Base-by-base conservation (phyloP, 37 sponge, comb jelly and placozoan genomes). In the Oscarella lobularis region DNA sequence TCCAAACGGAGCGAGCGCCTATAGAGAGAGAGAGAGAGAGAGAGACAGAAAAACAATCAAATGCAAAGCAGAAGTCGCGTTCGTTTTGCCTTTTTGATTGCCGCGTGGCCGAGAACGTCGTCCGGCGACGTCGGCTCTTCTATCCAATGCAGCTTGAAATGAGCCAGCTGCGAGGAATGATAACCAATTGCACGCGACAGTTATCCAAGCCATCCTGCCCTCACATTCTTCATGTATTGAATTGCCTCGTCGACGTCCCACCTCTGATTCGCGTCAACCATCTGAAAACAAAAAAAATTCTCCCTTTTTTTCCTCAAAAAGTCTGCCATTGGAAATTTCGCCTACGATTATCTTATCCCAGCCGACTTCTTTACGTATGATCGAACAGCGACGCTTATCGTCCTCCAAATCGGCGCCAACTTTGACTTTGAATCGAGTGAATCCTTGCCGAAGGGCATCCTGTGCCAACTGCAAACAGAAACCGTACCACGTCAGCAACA, bases 71-170 rank as follows among this genome's bases (percentile, higher is more conserved):
- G n/a, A n/a, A n/a, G n/a, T n/a, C n/a, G n/a, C n/a, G n/a, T n/a
- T n/a, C 60, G 60, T 9, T 9, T 27, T 20, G 20, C 66, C 40
- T 74, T 74, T 5, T 34, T 72, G 31, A 94, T 94, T 5, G 84
- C 76, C 1, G 83, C 76, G 76, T 94, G 90, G 3, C 86, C 95
- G 29, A 82, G 74, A 35, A 94, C 77, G 69, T 94, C 95, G 70
- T 94, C 95, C 4, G 88, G 88, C 2, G 80, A 85, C 3, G 95
- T 94, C 0, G 95, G 95, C 76, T 94, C 95, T 71, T 94, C 95
- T 2, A 94, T 94, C 87, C 87, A 94, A 20, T 83, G 39, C 20
- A 70, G 74, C 27, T 89, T 84, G 73, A 73, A 87, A 65, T 80
- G 36, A 3, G 87, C 78, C 35, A 94, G 84, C 38, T 77, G 36